Evolutionary conservation across 2,888 invertebrate genomes (phyloP).

Genomic region (Caprella mutica): DNA sequence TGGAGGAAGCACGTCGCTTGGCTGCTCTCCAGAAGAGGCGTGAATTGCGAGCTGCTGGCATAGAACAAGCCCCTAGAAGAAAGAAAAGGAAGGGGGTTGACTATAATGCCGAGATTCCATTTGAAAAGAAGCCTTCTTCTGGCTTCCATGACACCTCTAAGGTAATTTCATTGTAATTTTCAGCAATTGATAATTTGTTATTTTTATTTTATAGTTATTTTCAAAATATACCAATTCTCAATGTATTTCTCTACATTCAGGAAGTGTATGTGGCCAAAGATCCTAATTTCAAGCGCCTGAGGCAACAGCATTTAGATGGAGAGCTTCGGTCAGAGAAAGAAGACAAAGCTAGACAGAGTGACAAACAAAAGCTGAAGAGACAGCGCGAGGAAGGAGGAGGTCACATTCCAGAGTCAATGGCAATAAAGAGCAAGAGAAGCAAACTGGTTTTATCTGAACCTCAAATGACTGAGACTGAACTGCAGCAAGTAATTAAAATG

Average conservation of each 20-base stretch:
- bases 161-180: constrained; percentile 46
- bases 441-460: constrained; percentile 93
- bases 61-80: constrained; percentile 46
- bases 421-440: constrained; percentile 60
- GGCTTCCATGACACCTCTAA: constrained; percentile 93
- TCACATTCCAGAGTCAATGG: constrained; percentile 51
- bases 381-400: constrained; percentile 82
- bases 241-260: too few relatives aligned
- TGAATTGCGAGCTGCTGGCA: constrained; percentile 93
- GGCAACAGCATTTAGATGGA: constrained; percentile 87
- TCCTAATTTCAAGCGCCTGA: constrained; percentile 74
- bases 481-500: constrained; percentile 82
- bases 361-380: constrained; percentile 88
- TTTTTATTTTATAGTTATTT: too few relatives aligned
- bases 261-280: constrained; percentile 68
- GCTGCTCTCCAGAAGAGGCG: constrained; percentile 96
- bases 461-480: constrained; percentile 86
- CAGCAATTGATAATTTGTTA: too few relatives aligned
- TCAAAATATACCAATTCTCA: too few relatives aligned
- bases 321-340: constrained; percentile 81
- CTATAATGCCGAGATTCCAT: constrained; percentile 94
- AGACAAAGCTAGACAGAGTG: constrained; percentile 84
- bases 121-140: constrained; percentile 81
- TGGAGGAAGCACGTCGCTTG: constrained; percentile 91
- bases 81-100: constrained; percentile 72